phyloP scores from a whole-genome alignment of 2,888 invertebrate genomes.

The Heteromurus nitidus region DNA sequence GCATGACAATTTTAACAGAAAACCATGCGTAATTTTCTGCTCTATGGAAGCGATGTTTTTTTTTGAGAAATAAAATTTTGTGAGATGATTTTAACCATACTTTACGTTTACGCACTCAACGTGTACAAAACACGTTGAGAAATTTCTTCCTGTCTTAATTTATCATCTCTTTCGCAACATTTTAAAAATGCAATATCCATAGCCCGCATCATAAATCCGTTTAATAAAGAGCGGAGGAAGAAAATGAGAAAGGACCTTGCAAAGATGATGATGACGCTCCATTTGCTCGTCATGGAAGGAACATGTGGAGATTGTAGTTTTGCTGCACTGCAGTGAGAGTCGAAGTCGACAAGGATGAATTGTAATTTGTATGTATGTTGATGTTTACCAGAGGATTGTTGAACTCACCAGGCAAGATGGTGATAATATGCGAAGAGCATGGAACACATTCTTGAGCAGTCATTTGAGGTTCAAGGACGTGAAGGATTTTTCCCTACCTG shows the following conservation, averaged over 20 bases:
- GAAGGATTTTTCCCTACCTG: constrained; percentile 5
- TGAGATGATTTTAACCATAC: no score
- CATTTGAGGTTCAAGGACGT: constrained; percentile 55
- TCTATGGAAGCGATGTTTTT: constrained; percentile 46
- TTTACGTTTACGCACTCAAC: no score
- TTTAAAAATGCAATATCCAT: neutral
- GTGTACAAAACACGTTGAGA: constrained; percentile 27
- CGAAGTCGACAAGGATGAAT: neutral
- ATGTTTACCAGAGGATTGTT: constrained; percentile 18
- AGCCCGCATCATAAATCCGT: constrained; percentile 13
- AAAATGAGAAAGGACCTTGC: constrained; percentile 17
- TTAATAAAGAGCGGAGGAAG: neutral
- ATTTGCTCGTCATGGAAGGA: no score
- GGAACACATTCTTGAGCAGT: constrained; percentile 53
- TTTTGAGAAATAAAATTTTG: neutral
- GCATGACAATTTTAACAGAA: no score
- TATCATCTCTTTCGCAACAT: constrained; percentile 13
- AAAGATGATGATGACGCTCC: no score
- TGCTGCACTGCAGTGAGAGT: no score
- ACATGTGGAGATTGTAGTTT: neutral
- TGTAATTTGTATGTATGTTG: neutral
- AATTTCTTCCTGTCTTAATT: constrained; percentile 40
- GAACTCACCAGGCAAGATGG: constrained; percentile 19
- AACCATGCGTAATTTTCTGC: constrained; percentile 39
- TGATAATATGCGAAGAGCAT: constrained; percentile 12